Conservation (phyloP, 2,888 invertebrate species). For the Stenolophus ochropezus region DNA sequence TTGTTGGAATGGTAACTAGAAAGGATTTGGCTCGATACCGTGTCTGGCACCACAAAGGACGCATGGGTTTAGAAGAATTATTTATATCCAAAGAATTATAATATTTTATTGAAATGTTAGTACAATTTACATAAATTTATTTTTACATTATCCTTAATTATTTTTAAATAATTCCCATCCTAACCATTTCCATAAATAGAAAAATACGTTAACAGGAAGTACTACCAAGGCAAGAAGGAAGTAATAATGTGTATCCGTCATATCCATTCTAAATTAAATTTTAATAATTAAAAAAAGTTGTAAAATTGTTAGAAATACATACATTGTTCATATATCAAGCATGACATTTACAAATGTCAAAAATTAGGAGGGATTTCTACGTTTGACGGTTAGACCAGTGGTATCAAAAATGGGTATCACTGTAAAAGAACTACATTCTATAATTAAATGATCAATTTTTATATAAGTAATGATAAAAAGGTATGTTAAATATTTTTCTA, state of each 20-base stretch:
- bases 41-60: constrained; percentile 83
- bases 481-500: too few relatives aligned
- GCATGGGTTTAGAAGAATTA: constrained; percentile 85
- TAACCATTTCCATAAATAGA: constrained; percentile 85
- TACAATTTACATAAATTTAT: constrained; percentile 16
- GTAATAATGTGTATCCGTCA: constrained; percentile 80
- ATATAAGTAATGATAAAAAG: too few relatives aligned
- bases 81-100: constrained; percentile 82
- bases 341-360: too few relatives aligned
- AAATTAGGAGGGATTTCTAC: too few relatives aligned
- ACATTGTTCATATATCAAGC: neutral
- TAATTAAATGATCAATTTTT: too few relatives aligned
- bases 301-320: neutral
- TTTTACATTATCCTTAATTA: constrained; percentile 74
- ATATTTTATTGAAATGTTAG: constrained; percentile 59
- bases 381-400: too few relatives aligned
- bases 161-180: constrained; percentile 88
- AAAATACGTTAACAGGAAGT: constrained; percentile 84
- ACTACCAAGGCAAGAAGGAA: constrained; percentile 80
- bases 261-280: constrained; percentile 65
- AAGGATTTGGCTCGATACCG: constrained; percentile 94
- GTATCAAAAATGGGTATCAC: too few relatives aligned
- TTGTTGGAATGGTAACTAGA: constrained; percentile 96
- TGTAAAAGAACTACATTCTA: too few relatives aligned
- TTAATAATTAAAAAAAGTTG: neutral